Evolutionary conservation across 1,140 invertebrate species (phyloP).

Genomic region (Branchinecta lynchi): DNA sequence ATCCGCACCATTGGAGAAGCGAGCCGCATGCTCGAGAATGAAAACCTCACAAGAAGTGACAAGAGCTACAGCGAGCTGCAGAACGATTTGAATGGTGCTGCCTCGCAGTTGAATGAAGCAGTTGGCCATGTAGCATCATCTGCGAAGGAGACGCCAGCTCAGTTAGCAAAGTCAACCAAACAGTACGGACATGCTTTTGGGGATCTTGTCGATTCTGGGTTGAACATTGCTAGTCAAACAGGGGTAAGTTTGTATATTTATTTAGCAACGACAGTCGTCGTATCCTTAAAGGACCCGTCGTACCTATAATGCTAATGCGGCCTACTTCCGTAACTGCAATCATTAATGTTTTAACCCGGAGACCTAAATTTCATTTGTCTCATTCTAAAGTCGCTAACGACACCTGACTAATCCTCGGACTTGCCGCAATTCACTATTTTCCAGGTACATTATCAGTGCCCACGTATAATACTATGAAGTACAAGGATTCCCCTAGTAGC

Average conservation of each 20-base stretch:
- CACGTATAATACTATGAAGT: too few species aligned
- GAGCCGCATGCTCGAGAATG: constrained; percentile 45
- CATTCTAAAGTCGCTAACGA: too few species aligned
- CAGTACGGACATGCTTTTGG: constrained; percentile 62
- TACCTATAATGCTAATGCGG: too few species aligned
- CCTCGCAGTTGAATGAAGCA: constrained; percentile 62
- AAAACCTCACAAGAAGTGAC: constrained; percentile 50
- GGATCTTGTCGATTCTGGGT: constrained; percentile 51
- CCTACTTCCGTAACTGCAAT: too few species aligned
- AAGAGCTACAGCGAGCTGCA: constrained; percentile 69
- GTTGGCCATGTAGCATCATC: constrained; percentile 60
- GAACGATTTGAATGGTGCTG: constrained; percentile 61
- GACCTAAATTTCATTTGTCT: too few species aligned
- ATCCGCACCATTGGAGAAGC: constrained; percentile 62
- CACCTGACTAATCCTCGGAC: too few species aligned
- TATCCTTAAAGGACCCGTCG: too few species aligned
- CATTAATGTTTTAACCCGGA: too few species aligned
- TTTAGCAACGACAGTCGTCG: too few species aligned
- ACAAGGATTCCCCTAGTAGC: too few species aligned
- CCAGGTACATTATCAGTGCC: too few species aligned
- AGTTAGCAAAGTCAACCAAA: constrained; percentile 53
- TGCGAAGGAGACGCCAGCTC: constrained; percentile 42
- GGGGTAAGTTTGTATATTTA: constrained; percentile 30
- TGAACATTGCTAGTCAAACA: constrained; percentile 67
- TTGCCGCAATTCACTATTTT: too few species aligned